These are phyloP conservation scores for Nomada lathburiana DNA, from an alignment of 2,888 invertebrate genomes.

Conservation along the genomic window DNA sequence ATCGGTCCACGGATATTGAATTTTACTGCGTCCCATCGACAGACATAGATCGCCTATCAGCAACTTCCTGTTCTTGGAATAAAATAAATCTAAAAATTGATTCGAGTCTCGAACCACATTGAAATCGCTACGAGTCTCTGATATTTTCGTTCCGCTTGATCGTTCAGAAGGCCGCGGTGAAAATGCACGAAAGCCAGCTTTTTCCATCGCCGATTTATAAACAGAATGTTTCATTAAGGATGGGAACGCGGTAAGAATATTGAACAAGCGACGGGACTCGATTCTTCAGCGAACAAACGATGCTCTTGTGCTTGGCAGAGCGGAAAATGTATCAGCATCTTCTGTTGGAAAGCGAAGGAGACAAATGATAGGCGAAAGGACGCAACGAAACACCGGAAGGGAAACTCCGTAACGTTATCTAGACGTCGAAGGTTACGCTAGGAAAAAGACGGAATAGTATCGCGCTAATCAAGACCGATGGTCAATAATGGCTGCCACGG, in stretches of 20 bases:
- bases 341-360: constrained; percentile 21
- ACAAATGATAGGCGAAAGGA: constrained; percentile 5
- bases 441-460: constrained; percentile 52
- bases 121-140: background rate
- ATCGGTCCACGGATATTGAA: background rate
- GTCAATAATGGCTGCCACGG: constrained; percentile 78
- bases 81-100: background rate
- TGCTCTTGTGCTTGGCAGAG: background rate
- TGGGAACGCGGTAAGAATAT: background rate
- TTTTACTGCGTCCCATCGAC: background rate
- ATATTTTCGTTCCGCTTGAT: background rate
- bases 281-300: constrained; percentile 8
- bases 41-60: background rate
- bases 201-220: background rate
- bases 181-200: background rate
- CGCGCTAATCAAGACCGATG: constrained; percentile 73
- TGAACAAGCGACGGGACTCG: constrained; percentile 23
- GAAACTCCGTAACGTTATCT: constrained; percentile 31
- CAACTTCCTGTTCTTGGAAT: too few species aligned
- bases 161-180: background rate
- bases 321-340: constrained; percentile 15
- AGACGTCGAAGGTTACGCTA: constrained; percentile 52
- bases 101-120: background rate
- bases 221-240: background rate
- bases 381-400: constrained; percentile 1